Base-by-base conservation (phyloP, 2,797 vertebrate genomes). In the Chrosomus eos region DNA sequence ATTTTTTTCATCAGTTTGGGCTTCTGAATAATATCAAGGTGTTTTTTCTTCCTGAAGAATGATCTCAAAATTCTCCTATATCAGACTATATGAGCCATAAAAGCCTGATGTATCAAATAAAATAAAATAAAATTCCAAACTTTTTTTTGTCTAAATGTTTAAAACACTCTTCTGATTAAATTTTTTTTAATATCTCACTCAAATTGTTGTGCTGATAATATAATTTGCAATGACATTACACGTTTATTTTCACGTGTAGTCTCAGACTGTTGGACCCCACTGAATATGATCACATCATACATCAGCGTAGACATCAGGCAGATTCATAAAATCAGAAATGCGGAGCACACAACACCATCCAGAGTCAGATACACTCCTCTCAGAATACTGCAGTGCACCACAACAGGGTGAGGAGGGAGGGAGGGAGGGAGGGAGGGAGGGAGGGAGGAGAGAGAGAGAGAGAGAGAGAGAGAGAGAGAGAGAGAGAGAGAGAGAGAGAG, bases 331-430 rank as follows among this genome's bases (percentile, higher is more conserved):
- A 87, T 72, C 48, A 58, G 66, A 53, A 75, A 82, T 85, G 51
- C 33, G 62, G 80, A 45, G 18, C 51, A 76, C 60, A 88, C 67
- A 62, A 72, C 58, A 77, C 28, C 64, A 28, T 67, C 80, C 77
- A 80, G 45, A 45, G 43, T 14, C 43, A 45, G 66, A 80, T 71
- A 78, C 80, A 87, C 86, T 83, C 81, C 58, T 80, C 77, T 58
- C 81, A 86, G 88, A 90, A 81, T 88, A 87, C 88, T 90, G 90
- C 87, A 90, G 76, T 91, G 90, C 85, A 91, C 87, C 87, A 88
- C 85, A 85, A 83, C 71, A 73, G 68, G 68, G 85, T 83, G 64
- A 51, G 79, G 76, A 80, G 82, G 81, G 81, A 84, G 80, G 66
- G 81, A 77, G 53, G 67, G 48, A 67, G n/a, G 40, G 72, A 85